Evolutionary conservation across 2,113 vertebrate species (phyloP).

Genomic region (Tenrec ecaudatus): DNA sequence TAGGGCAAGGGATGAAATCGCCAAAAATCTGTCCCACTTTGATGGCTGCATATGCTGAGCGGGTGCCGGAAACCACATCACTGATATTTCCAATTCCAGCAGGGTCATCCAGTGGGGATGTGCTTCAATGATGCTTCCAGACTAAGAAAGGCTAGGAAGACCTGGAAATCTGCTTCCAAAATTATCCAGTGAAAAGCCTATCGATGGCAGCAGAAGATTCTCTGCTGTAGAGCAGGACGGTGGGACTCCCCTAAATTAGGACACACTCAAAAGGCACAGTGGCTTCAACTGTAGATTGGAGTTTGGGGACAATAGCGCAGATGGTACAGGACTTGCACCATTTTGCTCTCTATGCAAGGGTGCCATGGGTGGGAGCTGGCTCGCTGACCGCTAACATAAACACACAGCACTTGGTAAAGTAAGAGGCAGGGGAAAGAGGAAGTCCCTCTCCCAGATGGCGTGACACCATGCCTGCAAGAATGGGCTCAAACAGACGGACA

Average conservation of each 20-base stretch:
- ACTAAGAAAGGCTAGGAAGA: background rate
- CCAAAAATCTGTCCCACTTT: background rate
- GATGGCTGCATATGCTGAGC: background rate
- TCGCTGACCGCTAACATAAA: too few species aligned
- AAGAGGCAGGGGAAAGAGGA: too few species aligned
- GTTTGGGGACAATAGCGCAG: background rate
- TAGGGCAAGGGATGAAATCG: background rate
- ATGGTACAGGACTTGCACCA: too few species aligned
- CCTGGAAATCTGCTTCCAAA: background rate
- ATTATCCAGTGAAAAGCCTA: background rate
- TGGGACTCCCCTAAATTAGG: background rate
- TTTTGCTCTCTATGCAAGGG: too few species aligned
- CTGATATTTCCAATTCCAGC: background rate
- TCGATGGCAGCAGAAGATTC: background rate
- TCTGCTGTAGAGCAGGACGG: background rate
- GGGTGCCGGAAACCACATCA: background rate
- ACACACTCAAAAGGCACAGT: background rate
- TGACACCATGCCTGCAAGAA: too few species aligned
- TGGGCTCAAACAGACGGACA: too few species aligned
- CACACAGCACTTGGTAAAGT: too few species aligned
- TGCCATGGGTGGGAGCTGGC: too few species aligned
- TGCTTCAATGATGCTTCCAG: background rate
- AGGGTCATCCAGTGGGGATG: background rate
- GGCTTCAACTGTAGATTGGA: background rate
- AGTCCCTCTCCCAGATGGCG: too few species aligned